Conservation (phyloP, 2,797 vertebrate genomes). For the Triplophysa bombifrons region DNA sequence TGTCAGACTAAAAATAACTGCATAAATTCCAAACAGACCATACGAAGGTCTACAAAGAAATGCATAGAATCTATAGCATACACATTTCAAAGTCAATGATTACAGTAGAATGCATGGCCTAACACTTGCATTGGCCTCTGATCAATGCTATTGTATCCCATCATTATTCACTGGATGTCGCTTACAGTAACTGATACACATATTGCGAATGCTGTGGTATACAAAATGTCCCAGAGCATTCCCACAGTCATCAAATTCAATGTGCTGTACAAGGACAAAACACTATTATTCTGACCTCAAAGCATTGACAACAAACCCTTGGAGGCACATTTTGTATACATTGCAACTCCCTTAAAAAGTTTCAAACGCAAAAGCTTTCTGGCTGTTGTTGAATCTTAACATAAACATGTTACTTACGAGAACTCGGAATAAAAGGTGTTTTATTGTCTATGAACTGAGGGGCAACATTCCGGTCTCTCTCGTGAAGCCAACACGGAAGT, state of each 20-base stretch:
- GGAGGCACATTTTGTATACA: slow-evolving; percentile 39
- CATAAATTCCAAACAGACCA: background rate
- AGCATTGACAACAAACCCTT: slow-evolving; percentile 28
- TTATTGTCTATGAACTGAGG: too few relatives aligned
- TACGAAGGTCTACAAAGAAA: background rate
- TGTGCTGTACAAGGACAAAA: slow-evolving; percentile 35
- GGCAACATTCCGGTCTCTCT: too few relatives aligned
- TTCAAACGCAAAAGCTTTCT: slow-evolving; percentile 1
- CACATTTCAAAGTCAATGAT: background rate
- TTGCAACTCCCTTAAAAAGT: slow-evolving; percentile 36
- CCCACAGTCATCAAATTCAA: slow-evolving; percentile 46
- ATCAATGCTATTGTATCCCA: slow-evolving; percentile 38
- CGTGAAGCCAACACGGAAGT: too few relatives aligned
- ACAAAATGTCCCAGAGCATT: slow-evolving; percentile 42
- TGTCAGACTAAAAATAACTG: slow-evolving; percentile 9
- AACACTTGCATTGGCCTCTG: background rate
- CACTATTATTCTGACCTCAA: slow-evolving; percentile 34
- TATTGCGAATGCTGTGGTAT: slow-evolving; percentile 33
- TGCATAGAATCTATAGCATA: too few relatives aligned
- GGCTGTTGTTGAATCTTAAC: background rate
- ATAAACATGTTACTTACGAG: too few relatives aligned
- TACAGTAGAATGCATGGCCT: background rate
- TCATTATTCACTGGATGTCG: slow-evolving; percentile 35
- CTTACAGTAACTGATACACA: slow-evolving; percentile 31
- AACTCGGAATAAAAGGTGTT: too few relatives aligned